Evolutionary conservation across 2,888 invertebrate genomes (phyloP).

Genomic region (Bombylius discolor): DNA sequence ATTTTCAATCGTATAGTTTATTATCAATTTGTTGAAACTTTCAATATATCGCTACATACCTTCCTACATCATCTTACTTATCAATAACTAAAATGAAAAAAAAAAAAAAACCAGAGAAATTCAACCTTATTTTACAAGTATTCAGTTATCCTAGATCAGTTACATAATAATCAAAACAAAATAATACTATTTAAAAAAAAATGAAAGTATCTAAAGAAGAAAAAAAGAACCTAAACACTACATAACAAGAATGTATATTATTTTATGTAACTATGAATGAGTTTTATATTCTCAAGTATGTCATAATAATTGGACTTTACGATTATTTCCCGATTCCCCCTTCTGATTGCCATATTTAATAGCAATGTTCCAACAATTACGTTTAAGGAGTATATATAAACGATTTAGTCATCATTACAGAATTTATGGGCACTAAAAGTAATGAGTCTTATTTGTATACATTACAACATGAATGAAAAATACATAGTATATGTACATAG

Average conservation of each 20-base stretch:
- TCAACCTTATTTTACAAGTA: background rate
- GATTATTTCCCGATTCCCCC: background rate
- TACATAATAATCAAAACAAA: background rate
- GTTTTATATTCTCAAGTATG: background rate
- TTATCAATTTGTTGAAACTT: too few relatives aligned
- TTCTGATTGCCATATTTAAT: background rate
- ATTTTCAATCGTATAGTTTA: too few relatives aligned
- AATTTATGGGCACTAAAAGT: conserved; percentile 21
- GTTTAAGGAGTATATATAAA: background rate
- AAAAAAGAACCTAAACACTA: too few relatives aligned
- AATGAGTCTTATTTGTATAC: conserved; percentile 12
- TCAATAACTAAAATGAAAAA: too few relatives aligned
- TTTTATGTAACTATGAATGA: too few relatives aligned
- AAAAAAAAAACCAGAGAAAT: too few relatives aligned
- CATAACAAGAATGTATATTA: too few relatives aligned
- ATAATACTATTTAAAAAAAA: too few relatives aligned
- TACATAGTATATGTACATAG: background rate
- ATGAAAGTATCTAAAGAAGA: too few relatives aligned
- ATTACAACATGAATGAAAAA: too few relatives aligned
- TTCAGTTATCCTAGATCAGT: background rate
- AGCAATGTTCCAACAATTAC: background rate
- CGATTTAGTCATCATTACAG: conserved; percentile 17
- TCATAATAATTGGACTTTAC: conserved; percentile 5
- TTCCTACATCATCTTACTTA: too few relatives aligned
- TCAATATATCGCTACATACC: too few relatives aligned